phyloP scores from a whole-genome alignment of 2,888 invertebrate species.

The Cantharis rustica region DNA sequence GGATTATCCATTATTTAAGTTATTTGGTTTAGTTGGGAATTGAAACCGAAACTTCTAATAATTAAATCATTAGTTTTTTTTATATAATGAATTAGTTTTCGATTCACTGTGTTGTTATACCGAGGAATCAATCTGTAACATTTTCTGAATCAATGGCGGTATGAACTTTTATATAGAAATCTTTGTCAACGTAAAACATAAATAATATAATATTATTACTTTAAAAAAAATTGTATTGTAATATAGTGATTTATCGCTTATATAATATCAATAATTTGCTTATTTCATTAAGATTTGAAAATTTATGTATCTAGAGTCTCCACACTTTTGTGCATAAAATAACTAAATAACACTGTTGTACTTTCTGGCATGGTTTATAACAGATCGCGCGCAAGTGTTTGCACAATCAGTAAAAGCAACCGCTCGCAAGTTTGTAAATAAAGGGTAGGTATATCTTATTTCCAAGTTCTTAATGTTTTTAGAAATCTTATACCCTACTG shows the following conservation, averaged over 20 bases:
- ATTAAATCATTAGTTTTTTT: no score
- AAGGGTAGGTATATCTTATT: constrained; percentile 8
- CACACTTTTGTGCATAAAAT: not conserved
- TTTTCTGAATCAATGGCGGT: not conserved
- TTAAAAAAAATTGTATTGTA: not conserved
- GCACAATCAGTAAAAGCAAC: constrained; percentile 7
- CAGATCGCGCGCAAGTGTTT: constrained; percentile 9
- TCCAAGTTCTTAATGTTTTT: constrained; percentile 18
- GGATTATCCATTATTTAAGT: not conserved
- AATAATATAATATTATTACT: no score
- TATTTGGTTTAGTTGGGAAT: not conserved
- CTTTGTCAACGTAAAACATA: no score
- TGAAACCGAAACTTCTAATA: no score
- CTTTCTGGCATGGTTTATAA: constrained; percentile 5
- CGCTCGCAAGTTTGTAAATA: constrained; percentile 12
- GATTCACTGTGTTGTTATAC: not conserved
- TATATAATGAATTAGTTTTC: not conserved
- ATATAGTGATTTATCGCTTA: not conserved
- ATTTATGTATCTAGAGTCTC: not conserved
- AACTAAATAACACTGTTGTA: not conserved
- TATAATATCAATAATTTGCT: not conserved
- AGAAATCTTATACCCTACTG: constrained; percentile 10
- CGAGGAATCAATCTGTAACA: not conserved
- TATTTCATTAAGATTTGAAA: not conserved
- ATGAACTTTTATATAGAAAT: not conserved